Percentiles rank a stretch among this genome's conserved stretches.
Conservation (phyloP, 1,140 invertebrate species). For the Achatina immaculata region DNA sequence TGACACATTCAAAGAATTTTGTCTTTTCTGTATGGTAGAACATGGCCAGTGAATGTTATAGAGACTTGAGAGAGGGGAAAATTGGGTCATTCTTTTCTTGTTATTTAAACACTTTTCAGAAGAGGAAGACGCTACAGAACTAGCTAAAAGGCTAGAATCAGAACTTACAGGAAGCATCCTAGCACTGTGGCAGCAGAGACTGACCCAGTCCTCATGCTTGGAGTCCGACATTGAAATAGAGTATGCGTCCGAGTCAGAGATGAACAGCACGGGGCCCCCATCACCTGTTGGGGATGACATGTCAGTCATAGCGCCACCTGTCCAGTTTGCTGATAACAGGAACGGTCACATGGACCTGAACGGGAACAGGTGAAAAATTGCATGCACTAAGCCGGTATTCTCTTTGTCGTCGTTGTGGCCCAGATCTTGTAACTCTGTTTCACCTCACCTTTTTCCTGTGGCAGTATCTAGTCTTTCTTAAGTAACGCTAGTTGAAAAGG, state of each 20-base stretch:
- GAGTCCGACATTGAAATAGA: slow-evolving; percentile 32
- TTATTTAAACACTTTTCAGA: slow-evolving; percentile 17
- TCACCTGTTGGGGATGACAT: slow-evolving; percentile 7
- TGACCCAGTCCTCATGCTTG: slow-evolving; percentile 27
- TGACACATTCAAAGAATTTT: no score
- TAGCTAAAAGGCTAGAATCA: slow-evolving; percentile 25
- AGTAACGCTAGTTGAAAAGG: no score
- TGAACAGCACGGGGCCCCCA: slow-evolving; percentile 12
- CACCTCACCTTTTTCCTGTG: neutral
- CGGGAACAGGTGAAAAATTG: slow-evolving; percentile 36
- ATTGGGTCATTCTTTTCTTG: neutral
- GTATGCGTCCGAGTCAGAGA: slow-evolving; percentile 35
- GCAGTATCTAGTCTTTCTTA: neutral
- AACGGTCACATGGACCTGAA: slow-evolving; percentile 4
- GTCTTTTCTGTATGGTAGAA: no score
- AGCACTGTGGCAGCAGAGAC: slow-evolving; percentile 34
- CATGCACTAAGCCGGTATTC: neutral
- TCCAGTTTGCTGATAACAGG: neutral
- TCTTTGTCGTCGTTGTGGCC: neutral
- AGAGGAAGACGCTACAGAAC: slow-evolving; percentile 21
- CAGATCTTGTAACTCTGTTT: neutral
- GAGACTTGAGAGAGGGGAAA: no score
- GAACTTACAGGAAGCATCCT: slow-evolving; percentile 36
- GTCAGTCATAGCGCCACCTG: neutral
- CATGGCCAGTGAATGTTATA: no score